A percentile compares a stretch with the other conserved stretches of the same genome.
phyloP scores from a whole-genome alignment of 2,888 invertebrate genomes.

The Rhamphomyia laevipes region DNA sequence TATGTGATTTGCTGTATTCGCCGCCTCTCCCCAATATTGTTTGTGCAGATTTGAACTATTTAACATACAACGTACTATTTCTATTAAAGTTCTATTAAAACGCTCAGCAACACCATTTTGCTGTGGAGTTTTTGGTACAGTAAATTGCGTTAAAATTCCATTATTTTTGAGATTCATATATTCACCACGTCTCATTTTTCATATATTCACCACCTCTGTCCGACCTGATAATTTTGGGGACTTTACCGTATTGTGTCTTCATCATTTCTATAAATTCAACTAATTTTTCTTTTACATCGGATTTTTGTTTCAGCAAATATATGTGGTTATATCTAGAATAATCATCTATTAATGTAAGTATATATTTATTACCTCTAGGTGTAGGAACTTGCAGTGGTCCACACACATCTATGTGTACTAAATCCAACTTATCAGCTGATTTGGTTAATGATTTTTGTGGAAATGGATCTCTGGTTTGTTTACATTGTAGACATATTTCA shows the following conservation, averaged over 20 bases:
- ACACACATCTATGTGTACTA: constrained; percentile 23
- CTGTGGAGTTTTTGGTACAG: constrained; percentile 18
- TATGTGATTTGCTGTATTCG: constrained; percentile 3
- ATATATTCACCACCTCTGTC: constrained; percentile 19
- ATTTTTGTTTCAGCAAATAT: constrained; percentile 13
- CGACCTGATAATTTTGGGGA: constrained; percentile 4
- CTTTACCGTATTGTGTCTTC: constrained; percentile 5
- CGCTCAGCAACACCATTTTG: constrained; percentile 21
- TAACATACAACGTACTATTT: constrained; percentile 19
- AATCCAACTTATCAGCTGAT: constrained; percentile 14
- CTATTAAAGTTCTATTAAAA: constrained; percentile 14
- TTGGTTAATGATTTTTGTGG: constrained; percentile 16
- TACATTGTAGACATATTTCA: constrained; percentile 15
- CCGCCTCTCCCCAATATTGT: constrained; percentile 3
- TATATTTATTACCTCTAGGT: constrained; percentile 18
- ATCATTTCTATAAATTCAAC: constrained; percentile 1
- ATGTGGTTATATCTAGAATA: constrained; percentile 19
- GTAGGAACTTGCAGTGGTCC: constrained; percentile 21
- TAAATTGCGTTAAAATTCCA: constrained; percentile 17
- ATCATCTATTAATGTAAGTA: constrained; percentile 24
- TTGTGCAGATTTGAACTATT: not conserved
- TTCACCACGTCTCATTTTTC: constrained; percentile 10
- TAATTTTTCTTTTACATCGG: constrained; percentile 8
- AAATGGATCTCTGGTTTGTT: constrained; percentile 16
- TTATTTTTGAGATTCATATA: constrained; percentile 13